Conservation (phyloP, 1,140 invertebrate species). For the Drosophila neocordata region DNA sequence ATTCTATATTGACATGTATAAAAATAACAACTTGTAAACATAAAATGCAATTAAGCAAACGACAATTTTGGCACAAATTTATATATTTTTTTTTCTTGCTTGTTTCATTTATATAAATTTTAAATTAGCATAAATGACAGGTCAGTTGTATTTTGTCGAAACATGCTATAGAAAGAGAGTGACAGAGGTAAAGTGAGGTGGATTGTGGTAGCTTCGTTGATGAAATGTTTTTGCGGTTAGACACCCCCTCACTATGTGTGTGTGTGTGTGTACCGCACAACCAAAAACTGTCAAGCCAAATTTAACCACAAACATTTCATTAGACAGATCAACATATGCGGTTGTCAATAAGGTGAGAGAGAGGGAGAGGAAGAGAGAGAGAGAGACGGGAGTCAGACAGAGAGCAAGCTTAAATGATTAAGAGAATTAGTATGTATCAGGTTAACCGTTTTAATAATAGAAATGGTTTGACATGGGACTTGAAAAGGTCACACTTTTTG, state of each 20-base stretch:
- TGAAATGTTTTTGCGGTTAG: constrained; percentile 44
- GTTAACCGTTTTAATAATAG: constrained; percentile 6
- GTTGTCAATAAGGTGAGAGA: too few relatives aligned
- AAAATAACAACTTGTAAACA: constrained; percentile 63
- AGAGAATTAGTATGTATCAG: not conserved
- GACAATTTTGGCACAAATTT: constrained; percentile 47
- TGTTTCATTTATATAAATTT: constrained; percentile 47
- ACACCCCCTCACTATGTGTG: not conserved
- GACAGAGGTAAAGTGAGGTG: constrained; percentile 24
- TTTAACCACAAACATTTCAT: constrained; percentile 55
- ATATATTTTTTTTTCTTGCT: constrained; percentile 19
- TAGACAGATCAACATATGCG: constrained; percentile 34
- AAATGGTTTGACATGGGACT: not conserved
- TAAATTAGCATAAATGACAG: constrained; percentile 37
- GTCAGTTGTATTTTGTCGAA: constrained; percentile 2
- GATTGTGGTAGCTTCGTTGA: constrained; percentile 18
- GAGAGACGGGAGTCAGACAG: not conserved
- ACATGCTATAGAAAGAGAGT: not conserved
- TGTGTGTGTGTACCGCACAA: not conserved
- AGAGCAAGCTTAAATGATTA: not conserved
- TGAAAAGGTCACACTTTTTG: not conserved
- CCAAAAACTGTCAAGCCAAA: constrained; percentile 31
- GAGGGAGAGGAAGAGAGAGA: not conserved
- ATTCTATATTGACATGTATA: constrained; percentile 48
- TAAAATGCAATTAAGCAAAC: constrained; percentile 74